Base-by-base conservation (phyloP, 2,797 vertebrate genomes). In the Pelodytes ibericus region DNA sequence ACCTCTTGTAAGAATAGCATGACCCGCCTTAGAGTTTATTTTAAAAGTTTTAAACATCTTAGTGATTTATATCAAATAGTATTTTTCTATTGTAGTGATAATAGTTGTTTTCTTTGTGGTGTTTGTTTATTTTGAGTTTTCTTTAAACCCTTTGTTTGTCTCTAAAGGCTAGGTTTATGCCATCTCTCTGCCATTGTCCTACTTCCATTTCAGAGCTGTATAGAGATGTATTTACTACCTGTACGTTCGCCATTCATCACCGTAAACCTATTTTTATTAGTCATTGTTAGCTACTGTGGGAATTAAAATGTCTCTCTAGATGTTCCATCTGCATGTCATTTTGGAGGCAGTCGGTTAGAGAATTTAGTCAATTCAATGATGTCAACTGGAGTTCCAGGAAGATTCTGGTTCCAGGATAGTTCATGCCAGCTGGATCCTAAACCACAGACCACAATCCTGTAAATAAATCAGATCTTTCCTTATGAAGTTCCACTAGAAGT, bases 311-410 rank as follows among this genome's bases (percentile, higher is more conserved):
- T 24, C 15, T 47, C 47, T 66, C n/a, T 4, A 49, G 41, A n/a
- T 16, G 15, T 41, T 64, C 22, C 44, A 20, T 41, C 62, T 66
- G 33, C 30, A 57, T 27, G 30, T 31, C 24, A 18, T 0, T 53
- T 66, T 47, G 25, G 63, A 66, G 29, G 63, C 15, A 64, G 61
- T 10, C 18, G 47, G 4, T 66, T 66, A 27, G 16, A 66, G 25
- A 44, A 66, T 16, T 66, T 66, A 33, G 0, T 10, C 25, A 26
- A 39, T 62, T 3, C 24, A 39, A 62, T 31, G 39, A 20, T 62
- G 10, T 62, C 31, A 18, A 22, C 30, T 24, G 60, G 30, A 18
- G 60, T 39, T 24, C 30, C 22, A 2, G 1, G 60, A 62, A 11
- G 18, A 62, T 26, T 53, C 22, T 53, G 29, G 20, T 24, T 62